Conservation (phyloP, 2,888 invertebrate species). For the Incurvaria masculella region DNA sequence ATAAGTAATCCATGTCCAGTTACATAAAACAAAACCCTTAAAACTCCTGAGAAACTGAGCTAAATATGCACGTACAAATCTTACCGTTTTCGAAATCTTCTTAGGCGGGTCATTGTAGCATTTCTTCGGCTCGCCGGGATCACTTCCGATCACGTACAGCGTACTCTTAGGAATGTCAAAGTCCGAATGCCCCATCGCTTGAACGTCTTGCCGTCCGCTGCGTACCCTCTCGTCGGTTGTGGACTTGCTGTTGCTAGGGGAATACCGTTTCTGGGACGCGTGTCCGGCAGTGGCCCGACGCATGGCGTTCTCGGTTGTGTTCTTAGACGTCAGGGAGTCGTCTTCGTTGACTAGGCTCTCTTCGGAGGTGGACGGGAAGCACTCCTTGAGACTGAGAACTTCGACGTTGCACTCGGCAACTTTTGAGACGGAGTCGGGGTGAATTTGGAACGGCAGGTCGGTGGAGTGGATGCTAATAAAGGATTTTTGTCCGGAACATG, state of each 20-base stretch:
- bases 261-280: constrained; percentile 28
- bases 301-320: constrained; percentile 23
- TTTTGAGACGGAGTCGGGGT: constrained; percentile 28
- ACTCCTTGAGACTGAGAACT: constrained; percentile 43
- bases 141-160: constrained; percentile 45
- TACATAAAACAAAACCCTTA: background rate
- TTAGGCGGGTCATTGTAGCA: constrained; percentile 43
- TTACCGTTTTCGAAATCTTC: constrained; percentile 47
- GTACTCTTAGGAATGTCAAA: constrained; percentile 46
- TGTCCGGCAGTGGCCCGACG: constrained; percentile 23
- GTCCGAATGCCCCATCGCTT: constrained; percentile 37
- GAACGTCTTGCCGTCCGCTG: constrained; percentile 30
- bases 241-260: constrained; percentile 45
- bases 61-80: no score
- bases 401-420: constrained; percentile 45
- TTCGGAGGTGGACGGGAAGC: constrained; percentile 49
- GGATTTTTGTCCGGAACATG: constrained; percentile 38
- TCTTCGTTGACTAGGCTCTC: constrained; percentile 46
- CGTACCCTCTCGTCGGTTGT: constrained; percentile 29
- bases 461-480: constrained; percentile 51
- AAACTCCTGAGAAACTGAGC: background rate
- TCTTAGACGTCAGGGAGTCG: constrained; percentile 28
- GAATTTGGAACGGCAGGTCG: constrained; percentile 42
- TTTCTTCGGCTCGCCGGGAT: constrained; percentile 50
- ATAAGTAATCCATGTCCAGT: background rate